Evolutionary conservation across 2,888 invertebrate genomes (phyloP).

Genomic region (Hydriomena furcata): DNA sequence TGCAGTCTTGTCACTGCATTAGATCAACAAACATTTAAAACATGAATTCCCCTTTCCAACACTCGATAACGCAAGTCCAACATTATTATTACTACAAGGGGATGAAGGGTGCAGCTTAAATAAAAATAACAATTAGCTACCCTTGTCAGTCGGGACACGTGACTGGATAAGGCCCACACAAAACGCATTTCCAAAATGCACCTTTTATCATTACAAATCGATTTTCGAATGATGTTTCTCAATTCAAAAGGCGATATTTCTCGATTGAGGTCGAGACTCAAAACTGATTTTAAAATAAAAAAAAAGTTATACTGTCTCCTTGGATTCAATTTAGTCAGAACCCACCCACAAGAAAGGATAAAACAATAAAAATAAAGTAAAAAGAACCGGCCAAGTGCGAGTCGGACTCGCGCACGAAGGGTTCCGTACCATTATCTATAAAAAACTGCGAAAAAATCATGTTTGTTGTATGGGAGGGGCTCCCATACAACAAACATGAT

Average conservation of each 20-base stretch:
- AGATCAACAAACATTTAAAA: conserved; percentile 27
- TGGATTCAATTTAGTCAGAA: conserved; percentile 22
- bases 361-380: conserved; percentile 29
- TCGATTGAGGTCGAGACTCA: conserved; percentile 21
- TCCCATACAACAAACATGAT: no score
- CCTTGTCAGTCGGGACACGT: conserved; percentile 45
- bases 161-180: conserved; percentile 43
- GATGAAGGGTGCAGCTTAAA: conserved; percentile 37
- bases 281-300: conserved; percentile 19
- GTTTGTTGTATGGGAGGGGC: no score
- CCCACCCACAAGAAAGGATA: conserved; percentile 26
- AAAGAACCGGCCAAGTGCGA: no score
- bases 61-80: conserved; percentile 36
- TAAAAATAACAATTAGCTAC: conserved; percentile 45
- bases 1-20: conserved; percentile 12
- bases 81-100: conserved; percentile 35
- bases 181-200: conserved; percentile 21
- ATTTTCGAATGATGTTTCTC: conserved; percentile 28
- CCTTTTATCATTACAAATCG: conserved; percentile 29
- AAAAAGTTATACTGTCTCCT: conserved; percentile 25
- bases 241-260: conserved; percentile 20
- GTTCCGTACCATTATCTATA: no score
- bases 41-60: conserved; percentile 27
- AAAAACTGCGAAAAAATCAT: no score
- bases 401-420: no score